phyloP scores from a whole-genome alignment of 2,888 invertebrate genomes.

The Napeogenes inachia region DNA sequence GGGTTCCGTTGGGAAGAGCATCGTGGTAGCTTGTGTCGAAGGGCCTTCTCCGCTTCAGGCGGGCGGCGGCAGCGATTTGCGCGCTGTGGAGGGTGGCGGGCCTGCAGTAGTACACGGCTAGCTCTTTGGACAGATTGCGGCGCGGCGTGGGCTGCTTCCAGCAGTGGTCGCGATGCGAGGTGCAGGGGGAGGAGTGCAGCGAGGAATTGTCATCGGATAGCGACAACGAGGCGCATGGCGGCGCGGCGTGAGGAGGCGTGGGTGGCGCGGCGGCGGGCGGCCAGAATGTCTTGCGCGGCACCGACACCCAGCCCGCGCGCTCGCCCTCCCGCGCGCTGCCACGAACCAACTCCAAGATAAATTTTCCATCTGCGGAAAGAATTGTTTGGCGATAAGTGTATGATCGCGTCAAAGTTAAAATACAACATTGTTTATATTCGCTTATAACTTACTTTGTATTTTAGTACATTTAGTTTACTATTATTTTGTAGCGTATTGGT shows the following conservation, averaged over 20 bases:
- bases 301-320: conserved; percentile 91
- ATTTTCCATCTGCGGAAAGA: conserved; percentile 87
- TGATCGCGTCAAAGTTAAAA: background rate
- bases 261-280: conserved; percentile 86
- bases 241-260: conserved; percentile 70
- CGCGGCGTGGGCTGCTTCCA: conserved; percentile 91
- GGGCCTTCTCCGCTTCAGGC: conserved; percentile 82
- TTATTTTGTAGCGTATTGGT: too few relatives aligned
- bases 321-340: conserved; percentile 80
- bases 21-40: conserved; percentile 65
- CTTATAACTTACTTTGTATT: too few relatives aligned
- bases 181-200: conserved; percentile 92
- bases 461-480: too few relatives aligned
- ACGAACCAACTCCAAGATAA: conserved; percentile 88
- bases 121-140: conserved; percentile 83
- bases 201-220: conserved; percentile 95
- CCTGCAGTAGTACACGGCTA: conserved; percentile 83
- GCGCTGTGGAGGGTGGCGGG: conserved; percentile 70
- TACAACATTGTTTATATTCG: too few relatives aligned
- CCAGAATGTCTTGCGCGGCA: conserved; percentile 92
- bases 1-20: conserved; percentile 42
- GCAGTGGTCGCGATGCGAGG: conserved; percentile 86
- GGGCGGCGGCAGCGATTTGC: conserved; percentile 61
- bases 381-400: background rate
- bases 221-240: conserved; percentile 83